A percentile compares a stretch with the other conserved stretches of the same genome.
Conservation (phyloP, 2,113 vertebrate species). For the Oplegnathus fasciatus region DNA sequence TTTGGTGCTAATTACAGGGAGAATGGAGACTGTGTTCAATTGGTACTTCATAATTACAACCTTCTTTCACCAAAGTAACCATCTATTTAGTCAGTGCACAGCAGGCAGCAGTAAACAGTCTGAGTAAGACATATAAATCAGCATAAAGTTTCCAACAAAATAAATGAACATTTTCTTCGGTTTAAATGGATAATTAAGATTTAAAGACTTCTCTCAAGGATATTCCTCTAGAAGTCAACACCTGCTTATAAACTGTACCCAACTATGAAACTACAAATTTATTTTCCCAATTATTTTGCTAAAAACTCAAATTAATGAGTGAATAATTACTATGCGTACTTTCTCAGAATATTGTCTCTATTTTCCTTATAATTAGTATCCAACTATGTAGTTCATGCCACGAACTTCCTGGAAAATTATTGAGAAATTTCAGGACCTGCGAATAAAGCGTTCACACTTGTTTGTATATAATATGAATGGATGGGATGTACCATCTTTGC, state of each 20-base stretch:
- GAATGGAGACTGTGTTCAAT: neutral
- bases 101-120: neutral
- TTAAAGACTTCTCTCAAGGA: neutral
- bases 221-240: neutral
- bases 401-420: neutral
- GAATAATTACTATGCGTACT: neutral
- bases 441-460: neutral
- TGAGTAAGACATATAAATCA: neutral
- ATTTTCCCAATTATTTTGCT: neutral
- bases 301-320: neutral
- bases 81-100: neutral
- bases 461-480: too few species aligned
- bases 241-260: neutral
- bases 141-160: neutral
- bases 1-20: conserved; percentile 2
- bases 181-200: neutral
- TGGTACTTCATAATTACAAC: conserved; percentile 26
- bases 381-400: neutral
- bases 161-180: neutral
- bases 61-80: conserved; percentile 19
- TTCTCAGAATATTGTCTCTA: neutral
- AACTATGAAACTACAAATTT: neutral
- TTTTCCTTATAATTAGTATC: neutral
- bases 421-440: neutral
- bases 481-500: conserved; percentile 87